phyloP scores from a whole-genome alignment of 2,113 vertebrate genomes.

The Ophthalmolycus amberensis region DNA sequence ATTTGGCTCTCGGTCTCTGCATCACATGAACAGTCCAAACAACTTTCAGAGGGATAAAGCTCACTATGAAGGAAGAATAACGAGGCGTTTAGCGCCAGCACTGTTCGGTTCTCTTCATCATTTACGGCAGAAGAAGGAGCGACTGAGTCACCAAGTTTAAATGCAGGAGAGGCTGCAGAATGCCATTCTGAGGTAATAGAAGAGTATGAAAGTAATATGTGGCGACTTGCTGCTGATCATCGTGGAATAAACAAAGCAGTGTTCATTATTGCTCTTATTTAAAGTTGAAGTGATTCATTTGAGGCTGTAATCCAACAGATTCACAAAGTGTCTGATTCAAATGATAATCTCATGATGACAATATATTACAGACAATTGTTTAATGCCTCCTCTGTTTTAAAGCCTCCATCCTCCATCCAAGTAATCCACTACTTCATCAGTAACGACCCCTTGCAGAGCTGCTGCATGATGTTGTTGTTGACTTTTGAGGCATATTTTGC shows the following conservation, averaged over 20 bases:
- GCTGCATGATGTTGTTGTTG: conserved; percentile 15
- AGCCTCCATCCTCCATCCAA: background rate
- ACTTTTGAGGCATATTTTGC: conserved; percentile 67
- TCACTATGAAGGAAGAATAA: background rate
- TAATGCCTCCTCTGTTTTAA: background rate
- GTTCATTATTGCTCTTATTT: conserved; percentile 3
- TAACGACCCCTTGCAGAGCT: conserved; percentile 7
- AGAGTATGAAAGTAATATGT: background rate
- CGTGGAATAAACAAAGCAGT: conserved; percentile 23
- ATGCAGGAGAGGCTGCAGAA: conserved; percentile 5
- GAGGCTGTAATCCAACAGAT: background rate
- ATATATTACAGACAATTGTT: background rate
- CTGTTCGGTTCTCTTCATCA: conserved; percentile 11
- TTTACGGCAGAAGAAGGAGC: background rate
- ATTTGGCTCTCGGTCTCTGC: background rate
- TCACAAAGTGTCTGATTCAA: background rate
- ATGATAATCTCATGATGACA: background rate
- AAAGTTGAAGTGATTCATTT: background rate
- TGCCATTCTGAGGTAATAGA: conserved; percentile 1
- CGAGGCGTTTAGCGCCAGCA: background rate
- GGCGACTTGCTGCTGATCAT: conserved; percentile 8
- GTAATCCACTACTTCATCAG: conserved; percentile 18
- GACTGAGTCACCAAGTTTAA: conserved; percentile 33
- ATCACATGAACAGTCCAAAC: background rate
- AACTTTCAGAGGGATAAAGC: background rate